These are phyloP conservation scores for Lasaia peninsularis DNA, from an alignment of 1,140 invertebrate genomes.

Conservation along the genomic window DNA sequence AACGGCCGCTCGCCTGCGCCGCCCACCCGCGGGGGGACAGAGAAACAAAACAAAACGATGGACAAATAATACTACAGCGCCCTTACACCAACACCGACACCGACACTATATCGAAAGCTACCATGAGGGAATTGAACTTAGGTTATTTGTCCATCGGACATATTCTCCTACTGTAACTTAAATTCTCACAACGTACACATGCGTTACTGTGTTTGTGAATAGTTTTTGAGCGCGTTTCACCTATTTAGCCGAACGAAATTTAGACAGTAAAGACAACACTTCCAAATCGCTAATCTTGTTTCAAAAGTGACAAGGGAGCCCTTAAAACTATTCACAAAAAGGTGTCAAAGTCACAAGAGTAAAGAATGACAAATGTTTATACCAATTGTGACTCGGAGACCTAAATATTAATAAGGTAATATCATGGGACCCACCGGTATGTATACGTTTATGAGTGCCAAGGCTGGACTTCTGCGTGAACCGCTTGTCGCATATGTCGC, in stretches of 20 bases:
- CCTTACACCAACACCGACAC: slow-evolving; percentile 31
- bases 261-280: slow-evolving; percentile 36
- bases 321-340: slow-evolving; percentile 76
- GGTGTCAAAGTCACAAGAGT: slow-evolving; percentile 70
- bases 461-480: slow-evolving; percentile 88
- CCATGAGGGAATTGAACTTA: slow-evolving; percentile 65
- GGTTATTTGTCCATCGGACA: slow-evolving; percentile 73
- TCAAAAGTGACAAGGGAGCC: slow-evolving; percentile 50
- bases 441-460: slow-evolving; percentile 90
- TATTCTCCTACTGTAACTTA: slow-evolving; percentile 58
- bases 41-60: slow-evolving; percentile 77
- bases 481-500: slow-evolving; percentile 85
- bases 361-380: slow-evolving; percentile 28
- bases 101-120: slow-evolving; percentile 32
- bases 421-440: slow-evolving; percentile 82
- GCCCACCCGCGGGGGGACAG: slow-evolving; percentile 64
- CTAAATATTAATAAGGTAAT: slow-evolving; percentile 63
- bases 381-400: slow-evolving; percentile 65
- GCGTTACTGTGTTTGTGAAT: slow-evolving; percentile 77
- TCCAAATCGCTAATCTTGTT: slow-evolving; percentile 52
- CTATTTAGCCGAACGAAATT: slow-evolving; percentile 28
- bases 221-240: slow-evolving; percentile 76
- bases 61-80: slow-evolving; percentile 71
- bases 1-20: slow-evolving; percentile 82
- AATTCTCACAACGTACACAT: slow-evolving; percentile 73